phyloP scores from a whole-genome alignment of 2,797 vertebrate species.

The Centroberyx gerrardi region DNA sequence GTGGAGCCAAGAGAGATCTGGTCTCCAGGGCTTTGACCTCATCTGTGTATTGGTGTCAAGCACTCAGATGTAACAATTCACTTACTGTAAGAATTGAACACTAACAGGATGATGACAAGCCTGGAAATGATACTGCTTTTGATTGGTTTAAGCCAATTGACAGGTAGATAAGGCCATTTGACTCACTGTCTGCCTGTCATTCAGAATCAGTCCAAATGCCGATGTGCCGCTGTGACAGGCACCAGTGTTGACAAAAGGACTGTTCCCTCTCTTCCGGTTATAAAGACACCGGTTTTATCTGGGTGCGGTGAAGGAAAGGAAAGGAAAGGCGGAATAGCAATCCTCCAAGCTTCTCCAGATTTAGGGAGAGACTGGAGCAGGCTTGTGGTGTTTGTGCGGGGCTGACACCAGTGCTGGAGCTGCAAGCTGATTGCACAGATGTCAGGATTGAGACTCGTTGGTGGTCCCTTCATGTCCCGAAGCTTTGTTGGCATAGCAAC shows the following conservation, averaged over 20 bases:
- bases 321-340: not conserved
- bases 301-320: not conserved
- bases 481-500: conserved; percentile 76
- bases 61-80: not conserved
- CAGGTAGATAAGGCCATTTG: too few relatives aligned
- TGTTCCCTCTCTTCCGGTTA: not conserved
- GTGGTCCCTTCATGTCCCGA: conserved; percentile 60
- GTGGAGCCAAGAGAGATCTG: not conserved
- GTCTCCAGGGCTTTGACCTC: not conserved
- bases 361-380: conserved; percentile 1
- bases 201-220: not conserved
- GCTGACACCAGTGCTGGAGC: conserved; percentile 41
- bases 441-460: conserved; percentile 56
- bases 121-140: not conserved
- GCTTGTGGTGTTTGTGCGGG: conserved; percentile 30
- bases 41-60: not conserved
- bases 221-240: not conserved
- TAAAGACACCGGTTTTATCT: not conserved
- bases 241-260: not conserved
- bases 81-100: not conserved
- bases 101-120: not conserved
- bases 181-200: not conserved
- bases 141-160: not conserved
- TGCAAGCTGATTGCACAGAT: conserved; percentile 52
- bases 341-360: conserved; percentile 23